A percentile compares a stretch with the other conserved stretches of the same genome.
phyloP scores from a whole-genome alignment of 1,140 invertebrate genomes.

The Diabrotica virgifera region DNA sequence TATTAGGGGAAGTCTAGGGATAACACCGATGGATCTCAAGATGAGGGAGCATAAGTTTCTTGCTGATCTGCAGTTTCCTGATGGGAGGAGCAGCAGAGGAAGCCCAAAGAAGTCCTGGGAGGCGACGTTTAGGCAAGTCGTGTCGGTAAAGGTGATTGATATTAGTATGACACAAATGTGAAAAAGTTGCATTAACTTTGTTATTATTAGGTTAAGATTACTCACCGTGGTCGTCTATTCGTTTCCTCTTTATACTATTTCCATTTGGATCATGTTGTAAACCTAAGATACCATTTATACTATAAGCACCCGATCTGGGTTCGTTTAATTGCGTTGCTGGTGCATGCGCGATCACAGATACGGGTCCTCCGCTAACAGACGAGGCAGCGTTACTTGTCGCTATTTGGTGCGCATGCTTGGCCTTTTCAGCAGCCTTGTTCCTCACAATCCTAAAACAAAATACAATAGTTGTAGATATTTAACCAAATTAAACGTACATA shows the following conservation, averaged over 20 bases:
- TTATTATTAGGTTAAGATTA: constrained; percentile 11
- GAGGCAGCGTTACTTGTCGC: constrained; percentile 56
- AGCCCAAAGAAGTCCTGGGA: no score
- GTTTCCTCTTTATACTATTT: constrained; percentile 69
- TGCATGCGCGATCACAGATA: constrained; percentile 67
- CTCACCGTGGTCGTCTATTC: constrained; percentile 66
- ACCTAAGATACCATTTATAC: constrained; percentile 93
- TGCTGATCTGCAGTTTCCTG: no score
- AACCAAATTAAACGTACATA: no score
- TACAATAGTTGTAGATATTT: not conserved
- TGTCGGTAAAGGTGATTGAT: no score
- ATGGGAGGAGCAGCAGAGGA: no score
- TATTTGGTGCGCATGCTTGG: constrained; percentile 84
- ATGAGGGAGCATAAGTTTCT: no score
- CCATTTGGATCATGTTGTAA: constrained; percentile 75
- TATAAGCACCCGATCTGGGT: constrained; percentile 72
- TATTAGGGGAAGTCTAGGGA: no score
- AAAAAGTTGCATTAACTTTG: no score
- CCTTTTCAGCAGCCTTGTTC: constrained; percentile 94
- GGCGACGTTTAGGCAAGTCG: no score
- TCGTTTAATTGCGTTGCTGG: constrained; percentile 52
- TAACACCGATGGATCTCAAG: no score
- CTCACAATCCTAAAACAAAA: constrained; percentile 79
- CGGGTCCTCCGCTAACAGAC: constrained; percentile 52
- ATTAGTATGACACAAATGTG: no score